These are phyloP conservation scores for Caenorhabditis sp. DNA, from an alignment of 2,888 invertebrate genomes.

Conservation along the genomic window DNA sequence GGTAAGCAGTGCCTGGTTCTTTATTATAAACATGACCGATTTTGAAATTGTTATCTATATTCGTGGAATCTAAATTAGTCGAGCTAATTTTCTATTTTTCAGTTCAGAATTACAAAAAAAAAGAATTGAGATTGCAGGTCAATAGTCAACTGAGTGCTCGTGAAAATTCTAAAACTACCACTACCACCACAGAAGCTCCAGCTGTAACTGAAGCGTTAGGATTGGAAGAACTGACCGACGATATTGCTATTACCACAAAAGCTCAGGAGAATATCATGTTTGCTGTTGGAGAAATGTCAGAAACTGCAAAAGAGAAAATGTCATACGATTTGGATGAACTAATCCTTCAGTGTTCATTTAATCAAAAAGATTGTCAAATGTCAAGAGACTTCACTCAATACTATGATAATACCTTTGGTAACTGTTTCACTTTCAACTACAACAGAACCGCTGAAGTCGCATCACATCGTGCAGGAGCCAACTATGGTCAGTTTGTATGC, in stretches of 20 bases:
- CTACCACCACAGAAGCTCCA: constrained; percentile 69
- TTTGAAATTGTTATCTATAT: no score
- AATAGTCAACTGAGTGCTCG: constrained; percentile 14
- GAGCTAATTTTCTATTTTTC: no score
- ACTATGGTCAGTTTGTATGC: constrained; percentile 60
- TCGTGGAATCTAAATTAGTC: no score
- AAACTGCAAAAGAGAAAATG: constrained; percentile 54
- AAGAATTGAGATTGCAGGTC: no score
- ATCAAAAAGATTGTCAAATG: constrained; percentile 69
- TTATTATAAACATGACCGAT: no score
- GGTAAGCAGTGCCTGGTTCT: constrained; percentile 9
- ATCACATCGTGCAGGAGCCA: constrained; percentile 69
- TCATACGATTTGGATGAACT: constrained; percentile 67
- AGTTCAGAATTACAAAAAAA: no score
- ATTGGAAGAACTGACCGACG: constrained; percentile 69
- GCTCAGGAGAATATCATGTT: constrained; percentile 70
- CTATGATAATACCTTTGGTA: constrained; percentile 70
- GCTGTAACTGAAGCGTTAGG: constrained; percentile 63
- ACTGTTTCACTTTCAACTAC: constrained; percentile 70
- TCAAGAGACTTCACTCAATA: constrained; percentile 67
- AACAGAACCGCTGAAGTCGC: constrained; percentile 62
- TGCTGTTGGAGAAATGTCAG: constrained; percentile 66
- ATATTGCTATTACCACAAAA: constrained; percentile 67
- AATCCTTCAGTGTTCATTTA: constrained; percentile 70
- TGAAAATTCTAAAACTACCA: constrained; percentile 45